Evolutionary conservation across 1,140 invertebrate genomes (phyloP).

Genomic region (Zophobas morio): DNA sequence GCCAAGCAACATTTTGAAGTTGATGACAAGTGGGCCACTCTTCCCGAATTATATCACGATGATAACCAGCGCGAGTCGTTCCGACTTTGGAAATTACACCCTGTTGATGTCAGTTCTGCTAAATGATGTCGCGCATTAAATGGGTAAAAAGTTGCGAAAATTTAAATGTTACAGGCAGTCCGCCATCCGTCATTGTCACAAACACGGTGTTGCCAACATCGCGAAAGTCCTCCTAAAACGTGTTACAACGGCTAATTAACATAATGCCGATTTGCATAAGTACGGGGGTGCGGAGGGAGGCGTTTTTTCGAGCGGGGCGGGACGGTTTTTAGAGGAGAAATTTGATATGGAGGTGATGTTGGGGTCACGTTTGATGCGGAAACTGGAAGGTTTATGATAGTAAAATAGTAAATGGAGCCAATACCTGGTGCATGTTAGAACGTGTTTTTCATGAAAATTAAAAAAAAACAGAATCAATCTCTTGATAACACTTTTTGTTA

Average conservation of each 20-base stretch:
- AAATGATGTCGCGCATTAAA: conserved; percentile 52
- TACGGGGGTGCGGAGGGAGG: background rate
- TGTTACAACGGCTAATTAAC: conserved; percentile 56
- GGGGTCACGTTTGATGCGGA: no score
- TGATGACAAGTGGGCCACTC: conserved; percentile 35
- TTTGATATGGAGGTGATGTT: no score
- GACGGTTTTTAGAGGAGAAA: no score
- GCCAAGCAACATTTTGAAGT: conserved; percentile 20
- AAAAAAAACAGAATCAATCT: no score
- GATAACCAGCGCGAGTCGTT: conserved; percentile 1
- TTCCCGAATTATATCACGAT: conserved; percentile 28
- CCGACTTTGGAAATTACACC: conserved; percentile 44
- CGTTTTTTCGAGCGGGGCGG: background rate
- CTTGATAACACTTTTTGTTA: no score
- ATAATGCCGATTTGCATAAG: conserved; percentile 54
- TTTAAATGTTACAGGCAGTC: conserved; percentile 52
- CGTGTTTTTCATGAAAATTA: no score
- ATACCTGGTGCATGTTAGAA: no score
- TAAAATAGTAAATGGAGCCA: no score
- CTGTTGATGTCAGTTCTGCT: conserved; percentile 53
- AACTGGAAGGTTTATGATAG: no score
- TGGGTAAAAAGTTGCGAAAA: conserved; percentile 55
- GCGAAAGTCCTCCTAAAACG: conserved; percentile 53
- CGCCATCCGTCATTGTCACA: conserved; percentile 53
- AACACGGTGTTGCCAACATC: conserved; percentile 49